Conservation (phyloP, 2,888 invertebrate genomes). For the Aphelenchoides bicaudatus region DNA sequence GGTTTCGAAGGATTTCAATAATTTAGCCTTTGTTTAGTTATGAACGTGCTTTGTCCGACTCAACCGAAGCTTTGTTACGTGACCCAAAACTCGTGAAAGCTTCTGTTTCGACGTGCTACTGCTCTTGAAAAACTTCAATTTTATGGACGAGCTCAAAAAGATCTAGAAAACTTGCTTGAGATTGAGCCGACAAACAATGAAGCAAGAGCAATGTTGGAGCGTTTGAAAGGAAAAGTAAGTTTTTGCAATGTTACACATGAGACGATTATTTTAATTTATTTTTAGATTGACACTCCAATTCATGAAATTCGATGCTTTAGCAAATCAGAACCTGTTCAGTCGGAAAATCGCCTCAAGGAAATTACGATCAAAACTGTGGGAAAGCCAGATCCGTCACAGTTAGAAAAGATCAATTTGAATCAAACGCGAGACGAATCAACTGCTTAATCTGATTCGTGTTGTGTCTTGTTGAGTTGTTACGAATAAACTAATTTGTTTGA, state of each 20-base stretch:
- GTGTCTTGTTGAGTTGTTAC: no score
- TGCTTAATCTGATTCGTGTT: no score
- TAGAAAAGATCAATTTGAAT: conserved; percentile 15
- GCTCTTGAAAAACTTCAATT: conserved; percentile 24
- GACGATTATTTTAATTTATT: background rate
- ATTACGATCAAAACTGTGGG: background rate
- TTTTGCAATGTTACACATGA: conserved; percentile 16
- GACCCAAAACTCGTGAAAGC: conserved; percentile 25
- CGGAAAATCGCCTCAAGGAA: background rate
- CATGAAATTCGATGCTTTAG: conserved; percentile 7
- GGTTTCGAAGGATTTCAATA: background rate
- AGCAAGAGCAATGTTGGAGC: conserved; percentile 17
- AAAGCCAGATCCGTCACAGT: background rate
- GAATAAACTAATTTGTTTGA: no score
- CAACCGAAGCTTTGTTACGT: conserved; percentile 23
- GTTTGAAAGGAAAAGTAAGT: conserved; percentile 20
- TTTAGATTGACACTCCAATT: conserved; percentile 14
- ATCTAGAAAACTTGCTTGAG: conserved; percentile 23
- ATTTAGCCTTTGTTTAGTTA: conserved; percentile 21
- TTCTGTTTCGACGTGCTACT: conserved; percentile 24
- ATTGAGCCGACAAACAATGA: conserved; percentile 23
- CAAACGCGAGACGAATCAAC: no score
- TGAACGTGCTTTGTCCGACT: conserved; percentile 24
- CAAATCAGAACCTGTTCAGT: conserved; percentile 20
- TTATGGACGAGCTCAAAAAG: conserved; percentile 22